Evolutionary conservation across 2,888 invertebrate species (phyloP), one percentile per base, ranked within the genome.

Genomic region (Lasioglossum morio): DNA sequence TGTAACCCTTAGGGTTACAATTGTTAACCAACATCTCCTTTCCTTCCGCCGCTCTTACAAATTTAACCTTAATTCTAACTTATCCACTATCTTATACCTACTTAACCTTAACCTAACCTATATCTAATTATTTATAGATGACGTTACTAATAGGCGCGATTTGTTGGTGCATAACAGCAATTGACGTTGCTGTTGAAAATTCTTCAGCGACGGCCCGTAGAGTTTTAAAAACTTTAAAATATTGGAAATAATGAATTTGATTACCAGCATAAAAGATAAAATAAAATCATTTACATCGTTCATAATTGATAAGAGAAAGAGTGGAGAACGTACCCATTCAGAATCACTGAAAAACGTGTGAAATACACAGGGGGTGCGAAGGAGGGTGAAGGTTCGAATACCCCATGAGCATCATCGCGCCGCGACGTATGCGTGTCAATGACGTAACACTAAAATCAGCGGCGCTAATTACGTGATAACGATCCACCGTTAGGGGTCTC

Each of bases 401-500:
- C 37, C 30, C 53, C 12, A 23, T 5, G 69, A 72, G 76, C 81
- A 85, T 86, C 81, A 85, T 79, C 81, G 81, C 34, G 30, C 76
- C 74, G 57, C 37, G 10, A 4, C 76, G 60, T 75, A 81, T 81
- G 82, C 89, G 85, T 89, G 85, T 84, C 89, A 74, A 89, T 90
- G 89, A 84, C 79, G 84, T 85, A 83, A 90, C 82, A 82, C 78
- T 75, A 88, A 91, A 89, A 90, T 90, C 89, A 75, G 82, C 70
- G 85, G 83, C 82, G 85, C 90, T 90, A 88, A 90, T 90, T 88
- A 88, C 73, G 80, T 87, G 87, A 91, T 91, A 91, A 89, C 82
- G 86, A 91, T 87, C 90, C 81, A 66, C 81, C 81, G 74, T 77
- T 69, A 48, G 73, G 81, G 72, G 57, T 75, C 77, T 63, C 77